Evolutionary conservation across 2,113 vertebrate genomes (phyloP).

Genomic region (Actenoides lindsayi): DNA sequence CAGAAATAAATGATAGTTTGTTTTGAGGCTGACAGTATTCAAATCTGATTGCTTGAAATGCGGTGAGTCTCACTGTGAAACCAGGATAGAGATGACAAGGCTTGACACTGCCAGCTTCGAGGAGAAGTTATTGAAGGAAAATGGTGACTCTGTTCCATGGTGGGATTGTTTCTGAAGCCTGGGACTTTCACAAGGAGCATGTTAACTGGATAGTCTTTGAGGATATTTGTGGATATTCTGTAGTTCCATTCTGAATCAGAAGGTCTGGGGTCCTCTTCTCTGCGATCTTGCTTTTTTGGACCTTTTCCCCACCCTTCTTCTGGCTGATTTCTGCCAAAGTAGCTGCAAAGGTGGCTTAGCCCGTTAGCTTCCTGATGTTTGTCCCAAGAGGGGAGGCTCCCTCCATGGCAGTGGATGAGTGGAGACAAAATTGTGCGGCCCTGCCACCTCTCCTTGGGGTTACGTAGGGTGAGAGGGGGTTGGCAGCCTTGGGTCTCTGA

Average conservation of each 20-base stretch:
- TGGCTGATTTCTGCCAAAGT: neutral
- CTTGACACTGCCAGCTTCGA: neutral
- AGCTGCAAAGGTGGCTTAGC: neutral
- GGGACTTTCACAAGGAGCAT: neutral
- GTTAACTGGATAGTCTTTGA: neutral
- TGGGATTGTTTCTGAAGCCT: neutral
- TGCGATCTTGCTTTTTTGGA: conserved; percentile 2
- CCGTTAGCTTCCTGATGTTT: neutral
- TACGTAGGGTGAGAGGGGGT: accelerated
- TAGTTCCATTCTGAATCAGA: neutral
- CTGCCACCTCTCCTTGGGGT: neutral
- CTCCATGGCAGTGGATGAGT: accelerated
- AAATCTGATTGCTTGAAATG: neutral
- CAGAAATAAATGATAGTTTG: neutral
- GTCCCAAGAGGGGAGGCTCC: neutral
- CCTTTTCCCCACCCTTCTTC: neutral
- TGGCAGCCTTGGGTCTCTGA: accelerated
- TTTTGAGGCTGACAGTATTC: neutral
- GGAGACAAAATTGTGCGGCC: neutral
- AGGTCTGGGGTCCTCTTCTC: neutral
- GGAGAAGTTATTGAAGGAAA: neutral
- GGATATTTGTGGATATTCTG: neutral
- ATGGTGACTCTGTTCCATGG: neutral
- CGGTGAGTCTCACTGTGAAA: neutral
- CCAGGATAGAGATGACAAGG: neutral